Evolutionary conservation across 1,140 invertebrate species (phyloP), one percentile per base, ranked within the genome.

Genomic region (Sipha flava): DNA sequence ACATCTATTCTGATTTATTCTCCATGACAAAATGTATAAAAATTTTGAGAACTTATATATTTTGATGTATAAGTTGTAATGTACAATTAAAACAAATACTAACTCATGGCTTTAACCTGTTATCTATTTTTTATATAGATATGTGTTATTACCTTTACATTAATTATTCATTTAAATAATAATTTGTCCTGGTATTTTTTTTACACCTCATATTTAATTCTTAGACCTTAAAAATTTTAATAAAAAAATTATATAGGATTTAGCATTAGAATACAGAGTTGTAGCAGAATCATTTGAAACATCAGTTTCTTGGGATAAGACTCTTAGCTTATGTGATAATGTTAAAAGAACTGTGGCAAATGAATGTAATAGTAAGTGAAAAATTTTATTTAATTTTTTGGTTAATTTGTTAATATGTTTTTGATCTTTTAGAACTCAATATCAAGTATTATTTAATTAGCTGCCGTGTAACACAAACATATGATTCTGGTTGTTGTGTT

Each of bases 251-350:
- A 18, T 49, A 31, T 85, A 96, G 94, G 97, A 99, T 86, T 86
- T 98, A 54, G 97, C 91, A 0, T 88, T 98, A 66, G 92, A 97
- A 45, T 97, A 92, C 84, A 90, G 91, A 80, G 89, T 98, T 52
- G 90, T 99, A 12, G 92, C 95, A 0, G 97, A 99, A 86, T 98
- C 96, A 0, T 99, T 99, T 87, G 97, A 99, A 86, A 99, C 97
- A 0, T 98, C 97, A 0, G 95, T 98, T 21, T 93, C 97, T 3
- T 99, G 97, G 97, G 95, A 96, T 85, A 90, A 92, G 54, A 92
- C 95, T 9, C 85, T 92, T n/a, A 86, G 89, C 29, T 85, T 98
- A 18, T 97, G 95, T 84, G 87, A 89, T 37, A 97, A 97, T 87
- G 96, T 98, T 0, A 98, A 98, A 85, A 88, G 91, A 47, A 86